Evolutionary conservation across 2,888 invertebrate genomes (phyloP), one percentile per base, ranked within the genome.

Genomic region (Aromia moschata): DNA sequence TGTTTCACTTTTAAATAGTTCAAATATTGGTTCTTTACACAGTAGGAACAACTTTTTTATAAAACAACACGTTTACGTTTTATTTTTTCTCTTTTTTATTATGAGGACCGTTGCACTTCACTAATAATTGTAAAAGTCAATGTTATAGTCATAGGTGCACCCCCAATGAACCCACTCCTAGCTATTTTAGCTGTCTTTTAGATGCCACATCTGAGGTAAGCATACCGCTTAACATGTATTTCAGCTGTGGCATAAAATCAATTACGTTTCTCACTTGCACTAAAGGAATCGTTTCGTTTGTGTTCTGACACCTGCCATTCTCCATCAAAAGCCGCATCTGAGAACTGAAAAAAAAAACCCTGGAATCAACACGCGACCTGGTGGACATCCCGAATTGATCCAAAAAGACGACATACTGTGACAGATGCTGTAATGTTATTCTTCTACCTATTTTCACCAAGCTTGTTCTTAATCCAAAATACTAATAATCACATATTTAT

Each of bases 221-320:
- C 73, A 77, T 70, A 59, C 77, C 83, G 7, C 84, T 84, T 81
- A 92, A 85, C 90, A 93, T 93, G 83, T 93, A 94, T 77, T 91
- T 91, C 81, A 94, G 83, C 81, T 94, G 94, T 20, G 91, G 90
- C 92, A 93, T 92, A 80, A 87, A 93, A 76, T 89, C 88, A 83
- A 93, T 89, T 64, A 93, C 89, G 82, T 91, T 92, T 63, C 90
- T 87, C 69, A 93, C 91, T 82, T 91, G 91, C 55, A 94, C 91
- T 70, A 94, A 82, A 36, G 92, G 92, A 78, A 91, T 82, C 47
- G 87, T 87, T 75, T 92, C 92, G 76, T 84, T 87, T 16, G 87
- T 82, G 59, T 87, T 88, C 69, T 85, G 84, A 79, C 89, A 89
- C 76, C 91, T 92, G 73, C 91, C 91, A 33, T 88, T 88, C 76